Evolutionary conservation across 1,140 invertebrate genomes (phyloP).

Genomic region (Ectropis grisescens): DNA sequence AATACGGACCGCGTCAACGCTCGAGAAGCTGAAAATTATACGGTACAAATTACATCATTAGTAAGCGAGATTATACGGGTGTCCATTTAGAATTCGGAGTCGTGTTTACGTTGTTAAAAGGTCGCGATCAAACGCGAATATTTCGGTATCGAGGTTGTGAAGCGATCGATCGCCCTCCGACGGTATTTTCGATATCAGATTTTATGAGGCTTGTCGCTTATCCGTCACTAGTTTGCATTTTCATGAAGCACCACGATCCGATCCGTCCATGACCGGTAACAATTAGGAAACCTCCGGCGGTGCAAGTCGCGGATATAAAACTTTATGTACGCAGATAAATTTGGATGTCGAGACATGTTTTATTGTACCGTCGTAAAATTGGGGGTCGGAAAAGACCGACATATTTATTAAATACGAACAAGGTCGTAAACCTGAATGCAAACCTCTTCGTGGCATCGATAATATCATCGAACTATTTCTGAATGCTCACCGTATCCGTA

Average conservation of each 20-base stretch:
- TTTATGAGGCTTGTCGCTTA: conserved; percentile 11
- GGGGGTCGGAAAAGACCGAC: conserved; percentile 63
- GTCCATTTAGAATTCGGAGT: conserved; percentile 12
- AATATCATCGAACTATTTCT: conserved; percentile 53
- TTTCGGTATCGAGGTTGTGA: not conserved
- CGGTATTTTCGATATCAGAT: conserved; percentile 8
- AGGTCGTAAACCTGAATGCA: conserved; percentile 61
- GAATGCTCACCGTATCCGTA: conserved; percentile 6
- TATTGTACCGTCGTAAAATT: conserved; percentile 66
- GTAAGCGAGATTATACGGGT: conserved; percentile 18
- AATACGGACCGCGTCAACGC: conserved; percentile 16
- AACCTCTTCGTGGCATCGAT: conserved; percentile 56
- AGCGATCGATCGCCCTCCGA: conserved; percentile 3
- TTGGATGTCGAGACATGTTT: conserved; percentile 68
- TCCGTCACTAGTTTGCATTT: conserved; percentile 23
- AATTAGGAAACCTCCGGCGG: conserved; percentile 55
- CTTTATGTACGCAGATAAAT: conserved; percentile 69
- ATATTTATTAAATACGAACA: conserved; percentile 69
- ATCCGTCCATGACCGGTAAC: conserved; percentile 57
- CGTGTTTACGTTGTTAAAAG: not conserved
- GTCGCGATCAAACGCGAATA: not conserved
- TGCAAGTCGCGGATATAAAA: conserved; percentile 67
- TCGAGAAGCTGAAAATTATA: conserved; percentile 35
- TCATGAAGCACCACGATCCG: conserved; percentile 20
- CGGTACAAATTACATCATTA: conserved; percentile 43